Evolutionary conservation across 2,113 vertebrate species (phyloP), one percentile per base, ranked within the genome.

Genomic region (Ceyx cyanopectus): DNA sequence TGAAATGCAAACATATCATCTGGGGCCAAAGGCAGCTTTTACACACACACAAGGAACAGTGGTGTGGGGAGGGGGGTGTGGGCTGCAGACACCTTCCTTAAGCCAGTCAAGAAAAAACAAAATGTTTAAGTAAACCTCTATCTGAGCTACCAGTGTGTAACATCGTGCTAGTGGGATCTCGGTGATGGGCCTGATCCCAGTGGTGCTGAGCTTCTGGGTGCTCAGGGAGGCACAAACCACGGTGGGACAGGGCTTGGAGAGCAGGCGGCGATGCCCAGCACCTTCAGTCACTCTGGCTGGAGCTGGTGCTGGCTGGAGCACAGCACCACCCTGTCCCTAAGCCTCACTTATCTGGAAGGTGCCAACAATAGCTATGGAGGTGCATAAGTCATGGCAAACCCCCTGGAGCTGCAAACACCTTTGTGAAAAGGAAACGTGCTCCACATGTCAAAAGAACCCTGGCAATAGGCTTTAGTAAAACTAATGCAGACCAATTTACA

Each of bases 151-250:
- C 50, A 57, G 56, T 45, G 58, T 29, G 34, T 20, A 48, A 66
- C 1, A 0, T 37, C 2, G 1, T 0, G 0, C n/a, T 5, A 1
- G 30, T 18, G 79, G 65, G 50, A 68, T 8, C 37, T 20, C 41
- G 50, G 1, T 1, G 3, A 14, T 1, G 58, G 79, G 61, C 8
- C 69, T 72, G 69, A 48, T 15, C 17, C 37, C 3, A 3, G 57
- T 0, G 15, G 24, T 22, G 81, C 61, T 78, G 4, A 3, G 57
- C 43, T 82, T 45, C 45, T 0, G 0, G 45, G 15, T 0, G 0
- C 63, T 37, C 19, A 26, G 43, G 17, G 34, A 61, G 29, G 14
- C 27, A 18, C 0, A 3, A 89, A 27, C 14, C 21, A 2, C 0
- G 3, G 34, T 34, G 37, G 29, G 29, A 45, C 3, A 2, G 54